Evolutionary conservation across 1,140 invertebrate genomes (phyloP).

Genomic region (Hyposmocoma kahamanoa): DNA sequence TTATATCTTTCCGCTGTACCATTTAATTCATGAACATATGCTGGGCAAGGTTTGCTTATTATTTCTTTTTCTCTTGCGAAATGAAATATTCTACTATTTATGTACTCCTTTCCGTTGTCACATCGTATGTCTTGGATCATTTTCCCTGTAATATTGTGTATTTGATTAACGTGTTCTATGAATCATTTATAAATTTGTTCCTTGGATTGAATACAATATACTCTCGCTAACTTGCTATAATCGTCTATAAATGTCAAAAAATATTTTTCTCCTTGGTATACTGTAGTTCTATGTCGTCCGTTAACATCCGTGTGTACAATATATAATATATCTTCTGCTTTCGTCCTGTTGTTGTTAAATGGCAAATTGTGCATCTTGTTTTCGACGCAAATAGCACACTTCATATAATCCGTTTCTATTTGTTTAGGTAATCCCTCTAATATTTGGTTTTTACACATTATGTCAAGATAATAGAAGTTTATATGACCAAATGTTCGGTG

Average conservation of each 20-base stretch:
- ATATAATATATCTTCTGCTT: conserved; percentile 36
- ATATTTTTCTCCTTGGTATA: conserved; percentile 35
- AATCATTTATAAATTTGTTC: conserved; percentile 31
- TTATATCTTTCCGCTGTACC: too few species aligned
- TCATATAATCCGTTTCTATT: conserved; percentile 31
- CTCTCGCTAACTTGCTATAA: conserved; percentile 41
- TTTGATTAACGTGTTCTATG: conserved; percentile 35
- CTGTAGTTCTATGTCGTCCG: conserved; percentile 38
- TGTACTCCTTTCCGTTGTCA: conserved; percentile 53
- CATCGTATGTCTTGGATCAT: conserved; percentile 34
- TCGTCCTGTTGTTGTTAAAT: conserved; percentile 52
- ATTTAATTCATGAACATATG: too few species aligned
- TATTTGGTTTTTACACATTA: conserved; percentile 33
- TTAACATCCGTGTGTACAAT: conserved; percentile 48
- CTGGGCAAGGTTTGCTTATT: too few species aligned
- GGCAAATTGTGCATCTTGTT: conserved; percentile 39
- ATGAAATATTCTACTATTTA: too few species aligned
- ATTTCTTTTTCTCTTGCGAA: too few species aligned
- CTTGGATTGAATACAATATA: conserved; percentile 45
- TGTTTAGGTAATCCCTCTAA: conserved; percentile 31
- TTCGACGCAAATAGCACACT: conserved; percentile 32
- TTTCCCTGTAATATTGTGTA: conserved; percentile 40
- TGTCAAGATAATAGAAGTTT: conserved; percentile 41
- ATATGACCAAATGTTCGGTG: conserved; percentile 39
- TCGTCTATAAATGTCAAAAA: conserved; percentile 41